phyloP scores from a whole-genome alignment of 2,113 vertebrate species.

The Oryzias woworae region DNA sequence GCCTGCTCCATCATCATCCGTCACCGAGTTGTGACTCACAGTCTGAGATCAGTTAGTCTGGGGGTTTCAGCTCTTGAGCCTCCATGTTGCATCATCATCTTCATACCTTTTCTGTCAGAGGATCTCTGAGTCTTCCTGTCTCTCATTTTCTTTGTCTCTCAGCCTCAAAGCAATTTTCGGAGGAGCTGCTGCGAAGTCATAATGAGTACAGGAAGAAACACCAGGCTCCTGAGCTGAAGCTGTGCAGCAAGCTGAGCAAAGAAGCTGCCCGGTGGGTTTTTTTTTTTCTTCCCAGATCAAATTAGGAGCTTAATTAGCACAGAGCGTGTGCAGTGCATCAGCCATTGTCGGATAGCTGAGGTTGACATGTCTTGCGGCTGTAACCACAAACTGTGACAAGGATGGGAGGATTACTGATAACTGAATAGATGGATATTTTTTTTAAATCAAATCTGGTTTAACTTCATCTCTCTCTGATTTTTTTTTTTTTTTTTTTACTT shows the following conservation, averaged over 20 bases:
- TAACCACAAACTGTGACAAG: slow-evolving; percentile 8
- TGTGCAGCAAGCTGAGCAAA: slow-evolving; percentile 86
- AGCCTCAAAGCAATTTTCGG: slow-evolving; percentile 93
- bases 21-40: slow-evolving; percentile 15
- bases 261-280: slow-evolving; percentile 88
- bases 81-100: slow-evolving; percentile 16
- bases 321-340: slow-evolving; percentile 5
- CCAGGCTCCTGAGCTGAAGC: slow-evolving; percentile 85
- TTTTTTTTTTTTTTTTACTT: neutral
- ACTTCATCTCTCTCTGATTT: neutral
- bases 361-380: slow-evolving; percentile 19
- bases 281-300: slow-evolving; percentile 4
- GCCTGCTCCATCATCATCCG: slow-evolving; percentile 36
- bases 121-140: slow-evolving; percentile 9
- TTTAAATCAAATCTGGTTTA: slow-evolving; percentile 8
- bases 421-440: slow-evolving; percentile 18
- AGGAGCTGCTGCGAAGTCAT: slow-evolving; percentile 86
- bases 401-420: slow-evolving; percentile 4
- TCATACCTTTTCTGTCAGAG: slow-evolving; percentile 11
- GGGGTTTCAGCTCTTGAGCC: slow-evolving; percentile 12
- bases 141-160: slow-evolving; percentile 37
- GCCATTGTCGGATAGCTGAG: slow-evolving; percentile 28
- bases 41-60: slow-evolving; percentile 35
- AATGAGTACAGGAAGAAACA: slow-evolving; percentile 92
- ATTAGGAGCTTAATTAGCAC: slow-evolving; percentile 39